phyloP scores from a whole-genome alignment of 2,888 invertebrate genomes.

The Cancer borealis region DNA sequence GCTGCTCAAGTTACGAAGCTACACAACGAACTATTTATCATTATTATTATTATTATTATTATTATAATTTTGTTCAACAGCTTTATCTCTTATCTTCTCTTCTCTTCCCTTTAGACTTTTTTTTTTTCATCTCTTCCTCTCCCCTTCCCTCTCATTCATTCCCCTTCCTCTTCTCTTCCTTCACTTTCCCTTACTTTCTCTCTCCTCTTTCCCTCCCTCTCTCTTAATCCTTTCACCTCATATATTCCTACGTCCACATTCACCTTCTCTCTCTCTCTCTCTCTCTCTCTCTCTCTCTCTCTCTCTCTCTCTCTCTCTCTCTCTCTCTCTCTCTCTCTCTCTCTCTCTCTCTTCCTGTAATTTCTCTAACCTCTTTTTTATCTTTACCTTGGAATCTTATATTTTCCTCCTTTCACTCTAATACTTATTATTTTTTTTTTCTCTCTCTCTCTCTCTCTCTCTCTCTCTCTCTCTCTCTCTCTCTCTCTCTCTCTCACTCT shows the following conservation, averaged over 20 bases:
- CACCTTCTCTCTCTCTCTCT: no score
- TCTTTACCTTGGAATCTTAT: no score
- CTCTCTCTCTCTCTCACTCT: slow-evolving; percentile 1
- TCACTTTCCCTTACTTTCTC: background rate
- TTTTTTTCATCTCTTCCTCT: background rate
- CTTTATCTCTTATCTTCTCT: background rate
- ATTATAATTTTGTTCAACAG: background rate
- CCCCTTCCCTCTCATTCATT: background rate
- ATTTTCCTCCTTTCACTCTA: no score
- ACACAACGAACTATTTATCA: background rate
- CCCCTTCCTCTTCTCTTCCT: background rate
- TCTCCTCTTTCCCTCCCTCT: no score
- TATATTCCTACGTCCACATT: no score
- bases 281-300: background rate
- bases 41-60: background rate
- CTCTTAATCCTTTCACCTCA: no score
- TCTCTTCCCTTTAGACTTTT: background rate
- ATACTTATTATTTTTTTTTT: no score
- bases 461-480: slow-evolving; percentile 20
- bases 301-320: slow-evolving; percentile 20
- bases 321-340: slow-evolving; percentile 14
- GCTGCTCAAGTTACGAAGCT: no score
- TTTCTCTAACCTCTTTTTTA: no score
- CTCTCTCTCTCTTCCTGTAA: slow-evolving; percentile 13
- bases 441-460: background rate